A percentile compares a stretch with the other conserved stretches of the same genome.
Conservation (phyloP, 2,113 vertebrate genomes). For the Vidua chalybeata region DNA sequence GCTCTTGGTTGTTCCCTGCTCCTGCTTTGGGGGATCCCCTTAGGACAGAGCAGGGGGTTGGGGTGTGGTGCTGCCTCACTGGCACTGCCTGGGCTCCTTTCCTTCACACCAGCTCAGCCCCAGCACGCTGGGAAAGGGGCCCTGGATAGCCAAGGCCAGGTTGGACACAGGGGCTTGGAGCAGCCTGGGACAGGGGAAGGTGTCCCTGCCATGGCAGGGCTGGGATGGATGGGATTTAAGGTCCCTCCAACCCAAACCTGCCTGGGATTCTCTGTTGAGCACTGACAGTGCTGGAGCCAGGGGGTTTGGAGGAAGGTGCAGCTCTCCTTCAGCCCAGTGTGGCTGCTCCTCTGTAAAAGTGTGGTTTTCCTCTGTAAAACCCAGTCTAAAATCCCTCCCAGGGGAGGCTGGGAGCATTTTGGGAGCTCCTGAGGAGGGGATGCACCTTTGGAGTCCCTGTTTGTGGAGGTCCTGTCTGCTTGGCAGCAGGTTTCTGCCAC, state of each 20-base stretch:
- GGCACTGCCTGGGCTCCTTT: fast-evolving
- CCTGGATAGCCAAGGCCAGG: not conserved
- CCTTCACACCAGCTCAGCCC: not conserved
- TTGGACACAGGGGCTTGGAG: fast-evolving
- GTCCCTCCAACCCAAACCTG: not conserved
- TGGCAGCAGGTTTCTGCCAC: not conserved
- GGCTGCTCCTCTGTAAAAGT: too few relatives aligned
- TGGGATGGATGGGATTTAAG: fast-evolving
- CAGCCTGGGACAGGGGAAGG: not conserved
- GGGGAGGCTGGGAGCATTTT: fast-evolving
- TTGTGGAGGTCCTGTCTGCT: not conserved
- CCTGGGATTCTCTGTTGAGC: fast-evolving
- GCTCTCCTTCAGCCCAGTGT: not conserved
- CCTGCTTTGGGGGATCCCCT: not conserved
- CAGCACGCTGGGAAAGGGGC: fast-evolving
- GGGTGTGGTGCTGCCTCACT: not conserved
- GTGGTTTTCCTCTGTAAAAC: not conserved
- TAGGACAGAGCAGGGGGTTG: fast-evolving
- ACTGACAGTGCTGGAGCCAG: not conserved
- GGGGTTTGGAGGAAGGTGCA: not conserved
- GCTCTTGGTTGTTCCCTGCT: not conserved
- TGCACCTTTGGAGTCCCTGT: too few relatives aligned
- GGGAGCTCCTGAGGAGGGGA: not conserved
- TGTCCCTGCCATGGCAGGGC: not conserved
- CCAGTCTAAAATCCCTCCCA: not conserved